Evolutionary conservation across 1,140 invertebrate species (phyloP).

Genomic region (Akabosia matsudoensis): DNA sequence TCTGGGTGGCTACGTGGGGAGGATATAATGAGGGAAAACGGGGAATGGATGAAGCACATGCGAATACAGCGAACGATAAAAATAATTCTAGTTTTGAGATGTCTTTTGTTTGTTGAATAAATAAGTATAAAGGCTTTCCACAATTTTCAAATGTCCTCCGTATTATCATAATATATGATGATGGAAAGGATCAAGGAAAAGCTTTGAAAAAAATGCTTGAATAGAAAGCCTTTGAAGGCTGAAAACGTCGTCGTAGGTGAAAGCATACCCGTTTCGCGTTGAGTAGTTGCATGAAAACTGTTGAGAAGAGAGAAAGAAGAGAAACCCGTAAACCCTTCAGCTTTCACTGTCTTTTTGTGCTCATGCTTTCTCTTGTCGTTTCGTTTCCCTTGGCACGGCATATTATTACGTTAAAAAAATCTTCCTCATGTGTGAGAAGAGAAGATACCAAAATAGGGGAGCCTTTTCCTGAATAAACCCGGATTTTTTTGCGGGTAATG

Average conservation of each 20-base stretch:
- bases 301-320: neutral
- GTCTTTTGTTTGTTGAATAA: neutral
- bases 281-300: neutral
- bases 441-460: neutral
- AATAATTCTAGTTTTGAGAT: neutral
- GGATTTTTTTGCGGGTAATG: neutral
- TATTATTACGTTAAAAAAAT: neutral
- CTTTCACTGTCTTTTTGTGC: slow-evolving; percentile 16
- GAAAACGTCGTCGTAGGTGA: too few species aligned
- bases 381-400: neutral
- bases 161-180: neutral
- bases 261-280: too few species aligned
- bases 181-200: neutral
- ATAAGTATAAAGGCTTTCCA: neutral
- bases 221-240: too few species aligned
- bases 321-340: slow-evolving; percentile 15
- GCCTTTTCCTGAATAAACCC: neutral
- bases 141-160: neutral
- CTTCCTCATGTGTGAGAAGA: neutral
- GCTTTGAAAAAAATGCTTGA: too few species aligned
- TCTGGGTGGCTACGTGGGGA: too few species aligned
- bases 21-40: too few species aligned
- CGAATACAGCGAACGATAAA: neutral
- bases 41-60: too few species aligned
- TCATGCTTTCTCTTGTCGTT: neutral